Percentiles rank a stretch among this genome's conserved stretches.
Conservation (phyloP, 1,140 invertebrate genomes). For the Globodera ellingtonae region DNA sequence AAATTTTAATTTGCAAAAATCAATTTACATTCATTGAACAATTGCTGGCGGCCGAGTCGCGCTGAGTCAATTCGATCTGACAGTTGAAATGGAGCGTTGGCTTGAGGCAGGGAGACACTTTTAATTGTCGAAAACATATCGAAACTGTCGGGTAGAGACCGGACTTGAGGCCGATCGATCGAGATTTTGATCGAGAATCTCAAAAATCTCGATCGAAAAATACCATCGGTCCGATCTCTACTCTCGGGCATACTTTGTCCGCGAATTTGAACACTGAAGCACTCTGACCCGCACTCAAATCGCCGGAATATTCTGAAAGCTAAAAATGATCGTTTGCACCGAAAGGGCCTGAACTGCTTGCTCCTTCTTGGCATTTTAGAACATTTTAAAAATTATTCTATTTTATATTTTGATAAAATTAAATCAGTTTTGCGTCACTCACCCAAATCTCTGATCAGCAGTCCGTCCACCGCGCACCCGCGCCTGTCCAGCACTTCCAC, state of each 20-base stretch:
- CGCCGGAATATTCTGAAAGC: slow-evolving; percentile 52
- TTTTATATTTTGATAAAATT: no score
- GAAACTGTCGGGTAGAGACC: no score
- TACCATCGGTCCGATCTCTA: no score
- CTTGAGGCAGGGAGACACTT: background rate
- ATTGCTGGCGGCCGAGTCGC: slow-evolving; percentile 47
- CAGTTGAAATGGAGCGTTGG: slow-evolving; percentile 63
- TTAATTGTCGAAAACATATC: no score
- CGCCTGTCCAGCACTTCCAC: slow-evolving; percentile 60
- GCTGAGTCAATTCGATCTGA: slow-evolving; percentile 61
- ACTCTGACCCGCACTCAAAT: slow-evolving; percentile 56
- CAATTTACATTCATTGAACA: slow-evolving; percentile 45
- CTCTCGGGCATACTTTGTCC: slow-evolving; percentile 38
- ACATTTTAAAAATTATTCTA: slow-evolving; percentile 2
- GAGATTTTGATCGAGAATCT: no score
- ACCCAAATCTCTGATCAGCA: slow-evolving; percentile 27
- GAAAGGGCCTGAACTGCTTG: background rate
- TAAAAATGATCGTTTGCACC: background rate
- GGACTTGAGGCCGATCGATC: no score
- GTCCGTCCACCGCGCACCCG: slow-evolving; percentile 43
- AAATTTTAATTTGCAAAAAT: slow-evolving; percentile 23
- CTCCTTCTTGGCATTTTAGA: background rate
- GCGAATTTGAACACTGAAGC: slow-evolving; percentile 64
- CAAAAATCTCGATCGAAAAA: no score
- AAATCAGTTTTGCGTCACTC: background rate